Evolutionary conservation across 2,888 invertebrate species (phyloP), one percentile per base, ranked within the genome.

Genomic region (Platycheirus albimanus): DNA sequence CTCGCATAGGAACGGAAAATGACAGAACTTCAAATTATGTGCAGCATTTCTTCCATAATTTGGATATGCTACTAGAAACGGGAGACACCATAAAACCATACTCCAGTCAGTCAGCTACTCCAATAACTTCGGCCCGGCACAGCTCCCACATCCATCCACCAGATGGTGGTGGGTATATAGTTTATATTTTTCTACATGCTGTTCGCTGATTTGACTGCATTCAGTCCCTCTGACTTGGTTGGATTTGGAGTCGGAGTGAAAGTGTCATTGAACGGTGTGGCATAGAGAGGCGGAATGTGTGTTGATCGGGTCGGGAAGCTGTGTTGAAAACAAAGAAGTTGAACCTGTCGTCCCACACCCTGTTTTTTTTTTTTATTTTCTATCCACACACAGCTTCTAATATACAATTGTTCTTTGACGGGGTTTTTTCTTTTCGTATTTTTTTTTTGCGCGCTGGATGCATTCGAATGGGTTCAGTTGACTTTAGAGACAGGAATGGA

Each of bases 251-350:
- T 45, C 56, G 64, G 56, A 83, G 83, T 83, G 83, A 83, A 83
- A 83, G 83, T 83, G 83, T 78, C 83, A 78, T 83, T 83, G 83
- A 83, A 83, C 83, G 83, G 72, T 74, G 76, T 78, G 72, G 61
- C 24, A 15, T 24, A 41, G 3, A 58, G 64, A 10, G 49, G 56
- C 33, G 56, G 47, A 61, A 45, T 51, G 19, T 61, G 24, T 69
- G 47, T 24, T 54, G 61, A 69, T 63, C 63, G 45, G 49, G 51
- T 56, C 63, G 75, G 58, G 75, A 56, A 51, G 61, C 11, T 8
- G 45, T 47, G n/a, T 49, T 70, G 56, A 78, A 78, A 83, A 83
- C 83, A 83, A 83, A 83, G 83, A 83, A 83, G 78, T 83, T 83
- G 78, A 83, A 83, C 83, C 83, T 83, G 78, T 83, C 83, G 66